Conservation (phyloP, 2,888 invertebrate genomes). For the Cantharis rufa region DNA sequence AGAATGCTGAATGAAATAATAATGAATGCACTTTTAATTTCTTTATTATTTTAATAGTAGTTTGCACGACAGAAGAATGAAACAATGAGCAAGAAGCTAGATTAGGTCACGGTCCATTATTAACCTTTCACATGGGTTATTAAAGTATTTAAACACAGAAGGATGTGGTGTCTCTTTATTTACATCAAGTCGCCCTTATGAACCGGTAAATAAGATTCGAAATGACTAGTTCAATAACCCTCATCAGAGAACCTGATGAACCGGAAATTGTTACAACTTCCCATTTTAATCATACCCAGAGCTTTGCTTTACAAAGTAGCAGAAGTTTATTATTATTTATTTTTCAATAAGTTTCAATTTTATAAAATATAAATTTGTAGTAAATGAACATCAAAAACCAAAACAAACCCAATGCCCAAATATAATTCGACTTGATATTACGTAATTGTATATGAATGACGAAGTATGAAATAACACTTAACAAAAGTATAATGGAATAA, state of each 20-base stretch:
- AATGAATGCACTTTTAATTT: background rate
- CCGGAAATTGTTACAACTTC: slow-evolving; percentile 34
- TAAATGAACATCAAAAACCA: background rate
- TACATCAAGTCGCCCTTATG: slow-evolving; percentile 8
- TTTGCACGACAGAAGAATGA: slow-evolving; percentile 6
- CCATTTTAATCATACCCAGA: slow-evolving; percentile 24
- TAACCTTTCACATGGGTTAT: slow-evolving; percentile 46
- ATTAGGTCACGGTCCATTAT: slow-evolving; percentile 39
- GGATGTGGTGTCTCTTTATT: slow-evolving; percentile 4
- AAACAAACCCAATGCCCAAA: background rate
- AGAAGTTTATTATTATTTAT: background rate
- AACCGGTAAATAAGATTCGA: slow-evolving; percentile 28
- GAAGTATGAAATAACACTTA: background rate
- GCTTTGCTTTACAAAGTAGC: background rate
- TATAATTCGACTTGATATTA: background rate
- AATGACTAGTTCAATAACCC: slow-evolving; percentile 38
- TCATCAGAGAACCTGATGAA: slow-evolving; percentile 17
- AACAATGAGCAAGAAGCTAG: slow-evolving; percentile 21
- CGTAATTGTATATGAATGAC: background rate
- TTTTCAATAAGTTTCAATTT: background rate
- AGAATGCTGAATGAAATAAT: background rate
- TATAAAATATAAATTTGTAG: too few species aligned
- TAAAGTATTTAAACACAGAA: slow-evolving; percentile 27
- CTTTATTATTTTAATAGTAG: background rate
- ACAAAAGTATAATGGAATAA: slow-evolving; percentile 17